Conservation (phyloP, 2,113 vertebrate species). For the Oncorhynchus gorbuscha region DNA sequence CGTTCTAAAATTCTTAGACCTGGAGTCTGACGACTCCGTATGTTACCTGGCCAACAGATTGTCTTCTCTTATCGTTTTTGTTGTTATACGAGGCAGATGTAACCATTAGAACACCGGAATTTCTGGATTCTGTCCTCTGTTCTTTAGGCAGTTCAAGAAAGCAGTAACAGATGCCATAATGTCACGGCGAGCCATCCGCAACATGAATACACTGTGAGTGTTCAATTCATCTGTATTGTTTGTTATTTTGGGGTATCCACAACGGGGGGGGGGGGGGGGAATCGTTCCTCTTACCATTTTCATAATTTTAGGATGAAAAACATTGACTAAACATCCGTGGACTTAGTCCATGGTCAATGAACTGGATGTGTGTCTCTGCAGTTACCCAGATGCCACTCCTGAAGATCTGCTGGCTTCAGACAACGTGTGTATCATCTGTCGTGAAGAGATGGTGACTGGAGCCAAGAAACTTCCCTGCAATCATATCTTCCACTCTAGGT, state of each 20-base stretch:
- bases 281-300: background rate
- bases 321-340: background rate
- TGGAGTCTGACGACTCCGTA: background rate
- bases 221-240: background rate
- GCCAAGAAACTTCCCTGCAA: slow-evolving; percentile 95
- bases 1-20: too few species aligned
- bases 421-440: slow-evolving; percentile 96
- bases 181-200: slow-evolving; percentile 94
- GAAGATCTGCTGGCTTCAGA: slow-evolving; percentile 91
- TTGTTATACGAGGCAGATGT: background rate
- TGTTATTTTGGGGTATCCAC: too few species aligned
- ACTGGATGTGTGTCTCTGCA: slow-evolving; percentile 39
- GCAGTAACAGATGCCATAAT: slow-evolving; percentile 95
- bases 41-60: background rate
- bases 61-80: background rate
- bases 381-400: slow-evolving; percentile 92
- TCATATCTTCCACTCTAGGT: slow-evolving; percentile 98
- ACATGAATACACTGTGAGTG: slow-evolving; percentile 97
- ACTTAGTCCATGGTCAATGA: background rate
- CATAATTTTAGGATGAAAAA: background rate
- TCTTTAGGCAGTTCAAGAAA: slow-evolving; percentile 92
- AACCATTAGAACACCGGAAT: background rate
- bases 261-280: too few species aligned
- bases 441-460: slow-evolving; percentile 95
- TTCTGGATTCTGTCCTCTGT: background rate